Conservation (phyloP, 2,797 vertebrate genomes). For the Monodelphis domestica region DNA sequence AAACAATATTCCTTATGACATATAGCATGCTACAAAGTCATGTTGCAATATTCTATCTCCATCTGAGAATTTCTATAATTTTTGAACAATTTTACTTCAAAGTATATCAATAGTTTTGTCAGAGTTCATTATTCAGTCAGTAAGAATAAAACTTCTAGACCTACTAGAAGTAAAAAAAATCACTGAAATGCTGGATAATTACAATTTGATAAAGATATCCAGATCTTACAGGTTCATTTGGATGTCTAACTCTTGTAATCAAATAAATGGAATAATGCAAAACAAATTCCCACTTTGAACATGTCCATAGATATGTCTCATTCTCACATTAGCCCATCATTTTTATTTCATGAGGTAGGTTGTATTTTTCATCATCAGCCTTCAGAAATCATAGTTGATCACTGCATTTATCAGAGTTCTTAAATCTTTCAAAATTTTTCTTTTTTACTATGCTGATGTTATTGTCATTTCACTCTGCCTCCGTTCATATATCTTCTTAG, state of each 20-base stretch:
- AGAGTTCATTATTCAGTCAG: background rate
- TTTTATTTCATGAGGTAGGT: background rate
- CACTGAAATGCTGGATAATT: background rate
- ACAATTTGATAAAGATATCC: background rate
- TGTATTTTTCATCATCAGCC: background rate
- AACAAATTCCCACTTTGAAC: background rate
- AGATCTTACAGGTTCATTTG: background rate
- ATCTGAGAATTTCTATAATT: background rate
- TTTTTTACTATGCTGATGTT: too few species aligned
- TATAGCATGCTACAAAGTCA: background rate
- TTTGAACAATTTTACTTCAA: background rate
- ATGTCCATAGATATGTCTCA: background rate
- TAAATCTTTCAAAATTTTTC: too few species aligned
- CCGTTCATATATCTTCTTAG: background rate
- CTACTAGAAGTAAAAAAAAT: background rate
- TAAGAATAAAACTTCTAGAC: too few species aligned
- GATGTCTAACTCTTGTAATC: background rate
- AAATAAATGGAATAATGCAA: background rate
- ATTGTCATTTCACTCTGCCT: background rate
- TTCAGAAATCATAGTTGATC: too few species aligned
- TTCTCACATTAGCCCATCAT: background rate
- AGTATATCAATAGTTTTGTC: background rate
- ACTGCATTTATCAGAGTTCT: too few species aligned
- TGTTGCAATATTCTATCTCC: background rate
- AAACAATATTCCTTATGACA: background rate